phyloP scores from a whole-genome alignment of 2,113 vertebrate species.

The Triplophysa siluroides region DNA sequence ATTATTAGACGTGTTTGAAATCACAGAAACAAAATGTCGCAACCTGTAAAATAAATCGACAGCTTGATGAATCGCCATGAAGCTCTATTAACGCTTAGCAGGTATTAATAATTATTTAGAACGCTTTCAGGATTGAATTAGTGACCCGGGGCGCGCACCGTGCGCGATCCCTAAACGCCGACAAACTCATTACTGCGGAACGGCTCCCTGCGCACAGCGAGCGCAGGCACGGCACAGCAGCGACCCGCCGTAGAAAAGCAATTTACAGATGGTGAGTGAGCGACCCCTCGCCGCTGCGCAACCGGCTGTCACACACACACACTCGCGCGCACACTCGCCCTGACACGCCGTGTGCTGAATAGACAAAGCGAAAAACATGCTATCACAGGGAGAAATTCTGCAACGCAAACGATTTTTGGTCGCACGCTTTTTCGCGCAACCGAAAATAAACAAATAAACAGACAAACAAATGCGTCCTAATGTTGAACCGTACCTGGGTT shows the following conservation, averaged over 20 bases:
- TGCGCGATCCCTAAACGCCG: conserved; percentile 48
- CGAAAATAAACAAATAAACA: conserved; percentile 74
- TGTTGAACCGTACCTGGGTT: conserved; percentile 45
- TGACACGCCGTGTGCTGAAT: conserved; percentile 76
- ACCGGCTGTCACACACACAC: conserved; percentile 61
- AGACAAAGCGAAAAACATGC: conserved; percentile 77
- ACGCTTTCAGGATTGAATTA: conserved; percentile 75
- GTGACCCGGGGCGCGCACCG: conserved; percentile 66
- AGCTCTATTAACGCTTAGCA: conserved; percentile 70
- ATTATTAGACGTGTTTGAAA: conserved; percentile 26
- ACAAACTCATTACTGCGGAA: conserved; percentile 60
- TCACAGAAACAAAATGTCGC: conserved; percentile 32
- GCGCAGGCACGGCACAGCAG: conserved; percentile 33
- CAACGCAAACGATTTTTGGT: conserved; percentile 69
- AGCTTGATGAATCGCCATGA: conserved; percentile 74
- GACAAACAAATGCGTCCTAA: conserved; percentile 64
- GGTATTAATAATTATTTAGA: conserved; percentile 76
- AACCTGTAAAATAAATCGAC: conserved; percentile 68
- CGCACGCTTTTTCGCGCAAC: conserved; percentile 54
- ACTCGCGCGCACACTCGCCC: conserved; percentile 45
- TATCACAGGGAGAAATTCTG: conserved; percentile 75
- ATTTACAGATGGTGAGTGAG: conserved; percentile 65
- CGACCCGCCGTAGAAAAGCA: conserved; percentile 66
- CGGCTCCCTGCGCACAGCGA: conserved; percentile 43
- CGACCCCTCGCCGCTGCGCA: conserved; percentile 65